Percentiles rank a stretch among this genome's conserved stretches.
These are phyloP conservation scores for Tetranychus piercei DNA, from an alignment of 2,888 invertebrate genomes.

Conservation along the genomic window DNA sequence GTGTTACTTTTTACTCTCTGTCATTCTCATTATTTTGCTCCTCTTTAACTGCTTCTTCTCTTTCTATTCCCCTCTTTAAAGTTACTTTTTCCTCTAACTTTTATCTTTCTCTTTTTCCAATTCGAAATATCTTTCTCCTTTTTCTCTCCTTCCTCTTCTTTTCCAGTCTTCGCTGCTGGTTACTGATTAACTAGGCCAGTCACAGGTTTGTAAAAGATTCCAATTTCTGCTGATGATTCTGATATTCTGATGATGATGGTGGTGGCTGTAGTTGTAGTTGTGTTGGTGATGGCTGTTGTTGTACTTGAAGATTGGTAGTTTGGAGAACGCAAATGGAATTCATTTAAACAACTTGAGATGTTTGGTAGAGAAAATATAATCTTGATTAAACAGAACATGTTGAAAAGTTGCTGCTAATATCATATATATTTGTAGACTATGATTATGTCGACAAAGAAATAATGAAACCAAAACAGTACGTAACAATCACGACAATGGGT, in stretches of 20 bases:
- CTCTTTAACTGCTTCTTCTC: background rate
- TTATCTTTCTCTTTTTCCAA: background rate
- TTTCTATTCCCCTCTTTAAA: background rate
- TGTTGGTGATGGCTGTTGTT: background rate
- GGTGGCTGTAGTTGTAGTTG: background rate
- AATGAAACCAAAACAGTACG: no score
- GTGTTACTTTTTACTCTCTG: background rate
- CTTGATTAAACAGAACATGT: background rate
- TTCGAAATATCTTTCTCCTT: background rate
- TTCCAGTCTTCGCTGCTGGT: background rate
- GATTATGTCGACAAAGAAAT: no score
- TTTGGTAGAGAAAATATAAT: background rate
- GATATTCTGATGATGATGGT: background rate
- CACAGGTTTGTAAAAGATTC: background rate
- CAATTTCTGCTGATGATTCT: background rate
- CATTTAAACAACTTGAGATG: background rate
- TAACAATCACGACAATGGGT: no score
- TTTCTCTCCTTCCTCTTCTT: background rate
- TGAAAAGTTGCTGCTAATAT: background rate
- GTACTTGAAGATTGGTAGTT: background rate
- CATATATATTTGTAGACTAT: no score
- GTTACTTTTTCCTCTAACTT: background rate
- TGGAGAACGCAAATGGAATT: background rate
- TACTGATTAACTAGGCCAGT: background rate
- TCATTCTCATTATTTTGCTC: background rate